A percentile compares a stretch with the other conserved stretches of the same genome.
Evolutionary conservation across 2,113 vertebrate species (phyloP).

Genomic region (Anser cygnoides): DNA sequence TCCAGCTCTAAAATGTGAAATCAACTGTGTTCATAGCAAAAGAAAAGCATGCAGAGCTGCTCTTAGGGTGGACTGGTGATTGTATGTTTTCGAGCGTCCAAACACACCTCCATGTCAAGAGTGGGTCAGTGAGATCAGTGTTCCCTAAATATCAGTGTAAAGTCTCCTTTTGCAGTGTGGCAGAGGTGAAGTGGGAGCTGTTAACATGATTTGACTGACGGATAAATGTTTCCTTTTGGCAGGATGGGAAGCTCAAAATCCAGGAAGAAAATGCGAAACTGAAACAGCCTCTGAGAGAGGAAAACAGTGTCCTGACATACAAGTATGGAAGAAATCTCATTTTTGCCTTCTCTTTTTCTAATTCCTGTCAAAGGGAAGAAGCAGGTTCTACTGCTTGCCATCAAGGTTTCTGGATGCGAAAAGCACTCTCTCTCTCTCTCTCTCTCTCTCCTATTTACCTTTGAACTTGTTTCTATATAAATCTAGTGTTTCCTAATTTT

Average conservation of each 20-base stretch:
- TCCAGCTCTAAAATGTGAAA: not conserved
- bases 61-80: not conserved
- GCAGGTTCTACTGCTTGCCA: not conserved
- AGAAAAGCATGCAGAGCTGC: not conserved
- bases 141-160: fast-evolving
- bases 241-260: conserved; percentile 70
- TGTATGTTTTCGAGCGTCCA: fast-evolving
- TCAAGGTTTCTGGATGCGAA: not conserved
- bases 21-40: fast-evolving
- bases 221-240: conserved; percentile 40
- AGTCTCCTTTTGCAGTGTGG: not conserved
- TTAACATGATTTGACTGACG: not conserved
- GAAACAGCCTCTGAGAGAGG: conserved; percentile 61
- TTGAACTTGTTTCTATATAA: not conserved
- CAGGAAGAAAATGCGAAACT: conserved; percentile 75
- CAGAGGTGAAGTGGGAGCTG: not conserved
- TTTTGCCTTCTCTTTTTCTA: not conserved
- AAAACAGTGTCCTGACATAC: conserved; percentile 34
- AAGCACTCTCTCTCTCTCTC: no score
- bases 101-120: not conserved
- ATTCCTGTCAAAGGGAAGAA: not conserved
- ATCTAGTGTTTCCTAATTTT: not conserved
- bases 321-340: not conserved
- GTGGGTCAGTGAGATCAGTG: not conserved
- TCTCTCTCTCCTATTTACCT: not conserved